These are phyloP conservation scores for Strix aluco DNA, from an alignment of 2,113 vertebrate genomes.

Conservation along the genomic window DNA sequence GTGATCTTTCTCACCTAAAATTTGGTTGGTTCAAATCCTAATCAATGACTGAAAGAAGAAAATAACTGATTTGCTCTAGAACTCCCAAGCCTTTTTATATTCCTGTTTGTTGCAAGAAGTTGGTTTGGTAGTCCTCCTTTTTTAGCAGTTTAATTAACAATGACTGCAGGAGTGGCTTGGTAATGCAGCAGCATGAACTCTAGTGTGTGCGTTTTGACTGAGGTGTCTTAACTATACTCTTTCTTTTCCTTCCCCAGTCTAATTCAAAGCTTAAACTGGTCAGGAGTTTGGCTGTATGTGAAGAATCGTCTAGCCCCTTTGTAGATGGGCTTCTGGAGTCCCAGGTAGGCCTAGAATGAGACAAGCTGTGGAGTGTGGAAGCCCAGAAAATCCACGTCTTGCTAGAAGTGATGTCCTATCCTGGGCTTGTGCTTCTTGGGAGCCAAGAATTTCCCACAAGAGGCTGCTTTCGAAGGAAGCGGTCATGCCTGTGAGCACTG, in stretches of 20 bases:
- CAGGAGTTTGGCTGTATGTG: slow-evolving; percentile 95
- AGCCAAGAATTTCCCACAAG: background rate
- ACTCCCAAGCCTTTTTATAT: background rate
- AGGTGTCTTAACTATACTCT: background rate
- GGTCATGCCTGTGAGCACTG: background rate
- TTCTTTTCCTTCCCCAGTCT: slow-evolving; percentile 78
- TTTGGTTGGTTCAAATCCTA: background rate
- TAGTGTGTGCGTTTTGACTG: background rate
- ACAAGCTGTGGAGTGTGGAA: background rate
- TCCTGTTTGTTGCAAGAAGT: background rate
- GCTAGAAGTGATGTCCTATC: background rate
- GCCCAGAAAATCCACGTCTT: background rate
- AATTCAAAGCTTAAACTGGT: slow-evolving; percentile 98
- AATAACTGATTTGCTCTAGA: background rate
- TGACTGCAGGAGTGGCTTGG: background rate
- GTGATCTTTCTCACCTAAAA: background rate
- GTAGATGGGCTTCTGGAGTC: slow-evolving; percentile 88
- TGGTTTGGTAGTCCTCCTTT: background rate
- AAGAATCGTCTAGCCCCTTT: slow-evolving; percentile 91
- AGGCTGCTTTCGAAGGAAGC: background rate
- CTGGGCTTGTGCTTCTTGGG: background rate
- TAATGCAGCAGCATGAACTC: background rate
- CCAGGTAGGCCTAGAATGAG: slow-evolving; percentile 73
- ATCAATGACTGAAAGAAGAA: background rate
- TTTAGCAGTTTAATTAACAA: background rate